Base-by-base conservation (phyloP, 2,113 vertebrate genomes). In the Vimba vimba region DNA sequence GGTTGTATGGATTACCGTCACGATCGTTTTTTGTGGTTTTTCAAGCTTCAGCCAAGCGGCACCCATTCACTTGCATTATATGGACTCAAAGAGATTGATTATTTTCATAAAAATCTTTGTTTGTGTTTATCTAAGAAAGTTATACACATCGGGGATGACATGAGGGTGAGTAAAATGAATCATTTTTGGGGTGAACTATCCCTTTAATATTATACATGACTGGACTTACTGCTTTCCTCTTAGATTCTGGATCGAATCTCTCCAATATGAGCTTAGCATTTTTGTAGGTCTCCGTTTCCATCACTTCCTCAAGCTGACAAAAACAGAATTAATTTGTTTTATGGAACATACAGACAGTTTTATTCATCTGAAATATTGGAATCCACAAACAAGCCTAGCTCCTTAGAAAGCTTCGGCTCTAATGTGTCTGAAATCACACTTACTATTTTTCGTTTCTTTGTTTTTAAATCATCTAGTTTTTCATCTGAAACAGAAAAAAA, bases 211-310 rank as follows among this genome's bases (percentile, higher is more conserved):
- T 82, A 33, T 27, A 43, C 4, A 15, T 2, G 1, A 77, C 21
- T 62, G 39, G 9, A 92, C 94, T 93, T 93, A 99, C 98, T 91
- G 95, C 95, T 94, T 95, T 93, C 91, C 93, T 98, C 92, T 96
- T 97, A 19, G 97, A 95, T 13, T 97, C 97, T 39, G 97, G 96
- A 94, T 99, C 97, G 90, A 99, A 99, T 57, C 97, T 96, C 92
- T 99, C 98, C 90, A 99, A 95, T 89, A 99, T 99, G 92, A 98
- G 91, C 92, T 99, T 99, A 86, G 98, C 98, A 21, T 95, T 97
- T 93, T 99, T 99, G 88, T 99, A 99, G 0, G 97, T 99, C 94
- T 99, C 98, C 2, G 96, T 99, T 93, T 99, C 98, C 98, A 99
- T 99, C 87, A 99, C 98, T 89, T 99, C 97, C 90, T 99, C 98